phyloP scores from a whole-genome alignment of 2,797 vertebrate species.

The Coendou prehensilis region DNA sequence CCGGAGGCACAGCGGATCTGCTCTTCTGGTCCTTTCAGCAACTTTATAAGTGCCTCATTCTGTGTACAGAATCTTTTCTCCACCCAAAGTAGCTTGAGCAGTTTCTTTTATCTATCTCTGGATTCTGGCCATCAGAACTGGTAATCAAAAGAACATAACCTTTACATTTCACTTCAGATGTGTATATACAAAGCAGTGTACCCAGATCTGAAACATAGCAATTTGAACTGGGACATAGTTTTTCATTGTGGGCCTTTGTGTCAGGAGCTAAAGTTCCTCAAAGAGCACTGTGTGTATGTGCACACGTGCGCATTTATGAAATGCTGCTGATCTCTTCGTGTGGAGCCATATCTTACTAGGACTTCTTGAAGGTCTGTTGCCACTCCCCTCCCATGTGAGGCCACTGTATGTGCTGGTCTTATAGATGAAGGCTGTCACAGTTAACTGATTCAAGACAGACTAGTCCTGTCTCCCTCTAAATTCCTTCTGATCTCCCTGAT shows the following conservation, averaged over 20 bases:
- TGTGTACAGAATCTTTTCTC: background rate
- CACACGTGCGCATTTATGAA: background rate
- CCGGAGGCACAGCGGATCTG: background rate
- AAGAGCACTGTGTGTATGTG: background rate
- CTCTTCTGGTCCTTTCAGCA: background rate
- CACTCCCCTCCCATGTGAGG: background rate
- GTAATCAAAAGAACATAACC: background rate
- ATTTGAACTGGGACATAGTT: background rate
- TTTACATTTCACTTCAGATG: conserved; percentile 45
- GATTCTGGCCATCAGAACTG: background rate
- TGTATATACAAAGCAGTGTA: background rate
- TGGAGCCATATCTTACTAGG: background rate
- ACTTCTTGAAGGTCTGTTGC: background rate
- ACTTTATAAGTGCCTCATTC: background rate
- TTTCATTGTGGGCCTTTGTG: background rate
- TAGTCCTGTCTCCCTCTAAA: background rate
- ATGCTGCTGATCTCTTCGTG: conserved; percentile 19
- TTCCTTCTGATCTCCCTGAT: background rate
- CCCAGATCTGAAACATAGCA: background rate
- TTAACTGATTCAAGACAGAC: background rate
- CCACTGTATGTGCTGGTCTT: background rate
- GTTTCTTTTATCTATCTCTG: background rate
- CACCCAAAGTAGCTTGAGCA: conserved; percentile 1
- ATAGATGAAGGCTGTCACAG: background rate
- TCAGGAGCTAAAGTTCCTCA: background rate